Base-by-base conservation (phyloP, 2,113 vertebrate genomes). In the Pyrgilauda ruficollis region DNA sequence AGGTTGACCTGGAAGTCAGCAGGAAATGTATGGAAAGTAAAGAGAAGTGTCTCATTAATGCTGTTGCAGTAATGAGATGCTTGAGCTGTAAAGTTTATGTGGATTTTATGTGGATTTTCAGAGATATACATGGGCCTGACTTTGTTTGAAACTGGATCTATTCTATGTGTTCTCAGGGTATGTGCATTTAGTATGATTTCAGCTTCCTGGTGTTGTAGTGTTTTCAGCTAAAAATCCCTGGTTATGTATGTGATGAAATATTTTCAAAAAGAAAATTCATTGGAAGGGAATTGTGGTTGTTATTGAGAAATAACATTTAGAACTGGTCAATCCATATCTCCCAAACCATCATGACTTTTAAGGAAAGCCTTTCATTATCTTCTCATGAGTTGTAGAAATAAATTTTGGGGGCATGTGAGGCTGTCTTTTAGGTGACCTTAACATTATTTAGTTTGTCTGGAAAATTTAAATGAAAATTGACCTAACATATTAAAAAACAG, bases 331-430 rank as follows among this genome's bases (percentile, higher is more conserved):
- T 31, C 59, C 14, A 16, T 7, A 2, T 55, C 35, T 89, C 24
- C 22, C 20, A 49, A 1, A 64, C 20, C 15, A 55, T 28, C 4
- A 1, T 27, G 47, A 47, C n/a, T 66, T 84, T 94, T 70, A 43
- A 66, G 44, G 53, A 77, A 80, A 37, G 33, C 7, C 8, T 47
- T 56, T 89, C 6, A 12, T 69, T 80, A 27, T 46, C 31, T 49
- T 91, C 31, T 66, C 7, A 4, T 63, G 18, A 33, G 21, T 53
- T 70, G 33, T 82, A 74, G 31, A 62, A 56, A 47, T n/a, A 66
- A 46, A 43, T 43, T 75, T 23, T 30, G 39, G 39, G n/a, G n/a
- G n/a, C 0, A 0, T 5, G 4, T 39, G 43, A 78, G 30, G 8
- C 43, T 59, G 8, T 77, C 18, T 74, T 78, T 75, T 88, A 50